Conservation (phyloP, 92 coral and sea anemone genomes). For the Zoanthus sociatus region DNA sequence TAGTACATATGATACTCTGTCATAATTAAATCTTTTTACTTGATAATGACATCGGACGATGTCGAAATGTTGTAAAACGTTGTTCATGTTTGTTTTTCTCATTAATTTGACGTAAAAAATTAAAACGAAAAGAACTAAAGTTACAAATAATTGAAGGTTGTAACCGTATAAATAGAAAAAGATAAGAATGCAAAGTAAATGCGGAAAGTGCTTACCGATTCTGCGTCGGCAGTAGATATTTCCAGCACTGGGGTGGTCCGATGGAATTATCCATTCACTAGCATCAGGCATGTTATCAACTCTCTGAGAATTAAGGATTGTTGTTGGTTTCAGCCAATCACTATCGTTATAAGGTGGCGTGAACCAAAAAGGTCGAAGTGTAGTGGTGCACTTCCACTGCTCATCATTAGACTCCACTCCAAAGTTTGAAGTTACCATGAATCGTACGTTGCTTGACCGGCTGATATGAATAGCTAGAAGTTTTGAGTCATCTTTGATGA, state of each 20-base stretch:
- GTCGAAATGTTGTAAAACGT: no score
- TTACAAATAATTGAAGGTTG: no score
- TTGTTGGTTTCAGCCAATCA: not conserved
- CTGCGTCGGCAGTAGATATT: constrained; percentile 18
- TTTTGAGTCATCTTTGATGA: constrained; percentile 20
- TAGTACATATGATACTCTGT: no score
- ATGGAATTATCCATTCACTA: not conserved
- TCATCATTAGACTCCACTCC: not conserved
- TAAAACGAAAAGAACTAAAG: no score
- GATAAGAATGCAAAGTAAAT: no score
- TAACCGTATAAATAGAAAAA: no score
- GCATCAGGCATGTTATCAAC: constrained; percentile 7
- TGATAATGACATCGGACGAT: no score
- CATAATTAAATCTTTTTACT: no score
- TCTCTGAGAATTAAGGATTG: not conserved
- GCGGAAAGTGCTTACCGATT: not conserved
- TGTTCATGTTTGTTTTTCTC: no score
- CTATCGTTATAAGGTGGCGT: constrained; percentile 1
- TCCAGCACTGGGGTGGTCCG: not conserved
- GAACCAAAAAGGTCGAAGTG: not conserved
- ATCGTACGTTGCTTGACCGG: not conserved
- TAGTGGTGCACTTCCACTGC: constrained; percentile 7
- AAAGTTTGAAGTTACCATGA: not conserved
- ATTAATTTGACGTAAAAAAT: no score
- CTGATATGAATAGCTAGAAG: not conserved